Percentiles rank a stretch among this genome's conserved stretches.
Conservation (phyloP, 2,113 vertebrate species). For the Xiphophorus maculatus region DNA sequence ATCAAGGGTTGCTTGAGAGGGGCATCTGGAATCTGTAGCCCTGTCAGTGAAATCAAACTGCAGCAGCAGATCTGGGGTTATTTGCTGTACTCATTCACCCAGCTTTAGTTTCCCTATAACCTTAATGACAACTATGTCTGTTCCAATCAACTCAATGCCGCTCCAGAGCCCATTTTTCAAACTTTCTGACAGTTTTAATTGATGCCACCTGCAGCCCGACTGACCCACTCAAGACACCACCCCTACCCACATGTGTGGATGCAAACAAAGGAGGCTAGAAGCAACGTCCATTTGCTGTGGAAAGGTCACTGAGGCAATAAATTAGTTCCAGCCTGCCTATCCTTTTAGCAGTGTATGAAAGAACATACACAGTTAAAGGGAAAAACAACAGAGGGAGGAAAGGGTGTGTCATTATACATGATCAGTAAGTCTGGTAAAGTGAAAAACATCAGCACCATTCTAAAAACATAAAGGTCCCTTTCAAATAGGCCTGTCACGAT, state of each 20-base stretch:
- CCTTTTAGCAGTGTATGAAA: background rate
- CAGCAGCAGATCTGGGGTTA: slow-evolving; percentile 76
- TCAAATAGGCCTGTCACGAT: too few species aligned
- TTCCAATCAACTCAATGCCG: slow-evolving; percentile 90
- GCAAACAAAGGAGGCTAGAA: slow-evolving; percentile 93
- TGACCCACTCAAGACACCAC: slow-evolving; percentile 86
- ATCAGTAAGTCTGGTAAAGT: background rate
- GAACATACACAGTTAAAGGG: background rate
- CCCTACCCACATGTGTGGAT: slow-evolving; percentile 88
- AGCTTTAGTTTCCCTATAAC: slow-evolving; percentile 79
- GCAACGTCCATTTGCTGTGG: slow-evolving; percentile 87
- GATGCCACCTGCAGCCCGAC: slow-evolving; percentile 91
- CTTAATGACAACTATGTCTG: slow-evolving; percentile 98
- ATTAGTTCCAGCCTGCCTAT: slow-evolving; percentile 93
- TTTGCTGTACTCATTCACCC: slow-evolving; percentile 31
- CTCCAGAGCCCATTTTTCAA: slow-evolving; percentile 97
- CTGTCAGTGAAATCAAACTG: slow-evolving; percentile 86
- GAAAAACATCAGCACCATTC: background rate
- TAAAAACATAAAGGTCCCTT: background rate
- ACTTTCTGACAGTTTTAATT: slow-evolving; percentile 99
- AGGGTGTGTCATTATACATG: too few species aligned
- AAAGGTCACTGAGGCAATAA: slow-evolving; percentile 95
- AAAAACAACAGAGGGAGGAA: background rate
- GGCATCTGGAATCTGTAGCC: slow-evolving; percentile 90
- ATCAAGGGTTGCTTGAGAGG: slow-evolving; percentile 78